Evolutionary conservation across 2,888 invertebrate species (phyloP).

Genomic region (Tholera decimalis): DNA sequence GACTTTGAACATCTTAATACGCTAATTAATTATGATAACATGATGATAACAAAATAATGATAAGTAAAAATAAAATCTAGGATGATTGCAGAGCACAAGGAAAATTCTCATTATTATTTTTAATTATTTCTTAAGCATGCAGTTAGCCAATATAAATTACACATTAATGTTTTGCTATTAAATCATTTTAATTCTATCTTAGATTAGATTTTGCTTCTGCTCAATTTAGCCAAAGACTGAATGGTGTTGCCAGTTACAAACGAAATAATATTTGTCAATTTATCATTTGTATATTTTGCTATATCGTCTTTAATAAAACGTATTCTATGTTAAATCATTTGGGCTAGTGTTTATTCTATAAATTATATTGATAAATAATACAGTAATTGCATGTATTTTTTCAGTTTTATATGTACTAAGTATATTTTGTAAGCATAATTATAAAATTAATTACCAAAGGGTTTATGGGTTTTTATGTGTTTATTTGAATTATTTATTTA

Average conservation of each 20-base stretch:
- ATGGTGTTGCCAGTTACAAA: conserved; percentile 66
- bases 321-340: conserved; percentile 33
- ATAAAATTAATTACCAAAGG: conserved; percentile 22
- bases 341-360: conserved; percentile 26
- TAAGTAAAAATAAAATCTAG: conserved; percentile 9
- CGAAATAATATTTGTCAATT: conserved; percentile 55
- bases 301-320: conserved; percentile 28
- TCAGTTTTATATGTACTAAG: conserved; percentile 24
- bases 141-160: conserved; percentile 26
- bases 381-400: conserved; percentile 29
- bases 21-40: conserved; percentile 17
- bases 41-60: too few relatives aligned
- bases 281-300: conserved; percentile 54
- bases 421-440: conserved; percentile 12
- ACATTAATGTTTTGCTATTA: conserved; percentile 13
- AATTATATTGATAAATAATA: conserved; percentile 16
- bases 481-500: conserved; percentile 18
- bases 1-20: not conserved
- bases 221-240: conserved; percentile 88
- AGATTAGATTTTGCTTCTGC: conserved; percentile 71
- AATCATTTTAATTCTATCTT: conserved; percentile 32
- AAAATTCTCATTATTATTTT: conserved; percentile 26
- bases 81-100: conserved; percentile 32
- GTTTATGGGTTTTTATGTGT: conserved; percentile 9
- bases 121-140: conserved; percentile 24